Conservation (phyloP, 2,888 invertebrate genomes). For the Alitta virens region DNA sequence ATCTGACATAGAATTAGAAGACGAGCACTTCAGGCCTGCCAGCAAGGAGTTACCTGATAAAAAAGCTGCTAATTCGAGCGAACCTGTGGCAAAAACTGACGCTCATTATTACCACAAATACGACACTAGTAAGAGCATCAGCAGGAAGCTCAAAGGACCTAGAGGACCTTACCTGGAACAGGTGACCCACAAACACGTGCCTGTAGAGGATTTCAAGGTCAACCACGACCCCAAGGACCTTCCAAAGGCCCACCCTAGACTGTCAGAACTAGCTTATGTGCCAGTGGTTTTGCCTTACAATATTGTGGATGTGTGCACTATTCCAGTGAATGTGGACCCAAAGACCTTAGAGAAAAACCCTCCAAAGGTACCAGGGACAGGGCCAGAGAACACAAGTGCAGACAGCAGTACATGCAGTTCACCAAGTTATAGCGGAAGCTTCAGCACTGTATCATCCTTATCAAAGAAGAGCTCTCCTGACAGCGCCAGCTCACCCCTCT, state of each 20-base stretch:
- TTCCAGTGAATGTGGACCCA: conserved; percentile 4
- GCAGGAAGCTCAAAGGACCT: not conserved
- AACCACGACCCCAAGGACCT: not conserved
- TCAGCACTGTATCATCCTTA: no score
- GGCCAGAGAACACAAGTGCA: not conserved
- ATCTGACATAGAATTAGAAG: not conserved
- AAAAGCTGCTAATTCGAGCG: no score
- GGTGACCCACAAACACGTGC: not conserved
- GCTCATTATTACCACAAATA: not conserved
- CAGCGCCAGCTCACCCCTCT: no score
- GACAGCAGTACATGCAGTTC: not conserved
- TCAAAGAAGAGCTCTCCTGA: no score
- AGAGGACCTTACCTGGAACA: not conserved
- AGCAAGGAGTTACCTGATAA: not conserved
- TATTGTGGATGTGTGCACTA: conserved; percentile 12
- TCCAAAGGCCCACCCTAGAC: not conserved
- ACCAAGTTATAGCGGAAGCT: not conserved
- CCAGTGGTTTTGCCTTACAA: conserved; percentile 13
- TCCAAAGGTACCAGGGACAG: not conserved
- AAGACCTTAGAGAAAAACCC: not conserved
- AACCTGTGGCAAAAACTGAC: not conserved
- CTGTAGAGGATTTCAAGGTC: not conserved
- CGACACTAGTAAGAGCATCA: not conserved
- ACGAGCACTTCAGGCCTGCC: not conserved
- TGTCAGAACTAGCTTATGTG: not conserved